Base-by-base conservation (phyloP, 1,140 invertebrate species). In the Calephelis virginiensis region DNA sequence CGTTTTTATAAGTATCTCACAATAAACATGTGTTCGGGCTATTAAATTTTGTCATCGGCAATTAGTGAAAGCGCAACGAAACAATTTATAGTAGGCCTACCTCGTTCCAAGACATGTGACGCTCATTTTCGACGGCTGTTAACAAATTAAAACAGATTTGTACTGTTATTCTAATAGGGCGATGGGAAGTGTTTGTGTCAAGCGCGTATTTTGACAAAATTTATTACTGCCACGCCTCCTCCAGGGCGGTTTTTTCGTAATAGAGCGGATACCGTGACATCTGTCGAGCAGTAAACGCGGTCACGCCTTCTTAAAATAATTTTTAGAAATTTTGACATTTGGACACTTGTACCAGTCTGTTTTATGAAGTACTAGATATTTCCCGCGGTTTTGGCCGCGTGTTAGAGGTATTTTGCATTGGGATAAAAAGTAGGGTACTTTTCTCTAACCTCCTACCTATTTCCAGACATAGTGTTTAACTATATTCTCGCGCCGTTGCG, bases 171-270 rank as follows among this genome's bases (percentile, higher is more conserved):
- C 86, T 90, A 90, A 90, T 88, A 82, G 81, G 77, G 86, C 78
- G 71, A 86, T 87, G 86, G 88, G 89, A 90, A 87, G 83, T 85
- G 82, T 88, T 85, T 83, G 80, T 77, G 82, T 85, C 84, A 68
- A 72, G 77, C 82, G 84, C 82, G 85, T 91, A 91, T 90, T 91
- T 90, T 91, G 86, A 89, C 83, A 86, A 90, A 90, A 92, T 92
- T 92, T 92, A 92, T 92, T 88, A 75, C 81, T 67, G 83, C 86
- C 91, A 91, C 91, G 91, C 91, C 91, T 87, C 72, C 81, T 74
- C 69, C 69, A 63, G 73, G 73, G 72, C 71, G 74, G 82, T 90
- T 88, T 90, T 84, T 80, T 73, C 50, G 68, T 70, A 68, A 60
- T 72, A 74, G 77, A 83, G 81, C 77, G 78, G 81, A 85, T 82